Evolutionary conservation across 2,888 invertebrate species (phyloP), one percentile per base, ranked within the genome.

Genomic region (Notodonta ziczac): DNA sequence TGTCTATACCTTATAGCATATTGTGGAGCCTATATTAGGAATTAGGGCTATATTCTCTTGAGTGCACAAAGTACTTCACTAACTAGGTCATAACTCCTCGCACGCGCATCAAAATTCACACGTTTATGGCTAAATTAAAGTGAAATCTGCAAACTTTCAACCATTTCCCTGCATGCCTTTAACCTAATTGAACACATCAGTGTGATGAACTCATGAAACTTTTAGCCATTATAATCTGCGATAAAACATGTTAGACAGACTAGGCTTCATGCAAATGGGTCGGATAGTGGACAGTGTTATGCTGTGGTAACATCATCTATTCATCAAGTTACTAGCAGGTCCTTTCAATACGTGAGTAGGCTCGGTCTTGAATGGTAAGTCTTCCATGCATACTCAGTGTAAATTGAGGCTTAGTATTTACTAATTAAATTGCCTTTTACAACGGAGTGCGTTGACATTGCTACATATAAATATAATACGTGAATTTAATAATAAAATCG

Each of bases 211-310:
- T 73, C 54, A 67, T 73, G 60, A 62, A 68, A 66, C 64, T 62
- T 73, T 35, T 58, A 72, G 56, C 65, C 69, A 72, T 73, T 67
- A 72, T 58, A 46, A 67, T 61, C 72, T 62, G 48, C 48, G 14
- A 48, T 48, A 14, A 14, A 14, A 7, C 50, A 50, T 16, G 50
- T 7, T 16, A 9, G 13, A 6, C 13, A 13, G 5, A 4, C 0
- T n/a, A 13, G 4, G n/a, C n/a, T 50, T 50, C 50, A 16, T 50
- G 16, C 8, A 50, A 16, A 50, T 16, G 16, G 16, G 50, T 16
- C 7, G 5, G 16, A 16, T 7, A 50, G 50, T 16, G 46, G 46
- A 46, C 46, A 46, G 46, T 50, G 50, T 50, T 16, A 16, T 9
- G 16, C n/a, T 9, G 14, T n/a, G 8, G 7, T 16, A 9, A 50